A percentile compares a stretch with the other conserved stretches of the same genome.
These are phyloP conservation scores for Ethmia dodecea DNA, from an alignment of 2,888 invertebrate species.

Conservation along the genomic window DNA sequence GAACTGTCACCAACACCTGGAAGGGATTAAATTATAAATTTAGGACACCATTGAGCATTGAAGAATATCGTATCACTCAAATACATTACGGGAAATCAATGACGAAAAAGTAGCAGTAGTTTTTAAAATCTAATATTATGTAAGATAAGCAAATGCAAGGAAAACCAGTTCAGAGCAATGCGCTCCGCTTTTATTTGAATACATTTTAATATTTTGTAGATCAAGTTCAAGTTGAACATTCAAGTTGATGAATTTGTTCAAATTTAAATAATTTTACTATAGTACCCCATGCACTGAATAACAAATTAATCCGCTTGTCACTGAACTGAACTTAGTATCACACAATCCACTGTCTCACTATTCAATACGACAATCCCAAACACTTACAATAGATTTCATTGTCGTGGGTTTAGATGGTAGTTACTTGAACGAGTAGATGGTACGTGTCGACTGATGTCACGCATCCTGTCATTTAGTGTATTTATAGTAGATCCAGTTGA, in stretches of 20 bases:
- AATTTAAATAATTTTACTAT: constrained; percentile 13
- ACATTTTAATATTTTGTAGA: constrained; percentile 12
- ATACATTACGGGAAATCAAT: too few species aligned
- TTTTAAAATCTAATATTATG: too few species aligned
- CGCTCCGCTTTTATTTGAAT: constrained; percentile 7
- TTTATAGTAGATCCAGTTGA: constrained; percentile 57
- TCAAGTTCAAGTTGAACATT: constrained; percentile 14
- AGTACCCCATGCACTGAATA: constrained; percentile 6
- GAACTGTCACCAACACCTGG: constrained; percentile 56
- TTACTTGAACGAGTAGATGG: constrained; percentile 33
- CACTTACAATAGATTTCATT: constrained; percentile 73
- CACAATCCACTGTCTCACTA: constrained; percentile 5
- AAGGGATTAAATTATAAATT: constrained; percentile 19
- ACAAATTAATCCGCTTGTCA: constrained; percentile 16
- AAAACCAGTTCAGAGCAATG: constrained; percentile 6
- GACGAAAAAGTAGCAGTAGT: too few species aligned
- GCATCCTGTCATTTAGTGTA: constrained; percentile 59
- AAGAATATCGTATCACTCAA: too few species aligned
- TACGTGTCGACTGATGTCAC: constrained; percentile 50
- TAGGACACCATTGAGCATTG: too few species aligned
- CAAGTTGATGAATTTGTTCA: constrained; percentile 1
- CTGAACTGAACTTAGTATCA: constrained; percentile 18
- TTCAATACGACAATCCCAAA: constrained; percentile 1
- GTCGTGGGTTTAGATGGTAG: constrained; percentile 38
- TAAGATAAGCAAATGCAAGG: constrained; percentile 1